Percentiles rank a stretch among this genome's conserved stretches.
Evolutionary conservation across 2,888 invertebrate genomes (phyloP).

Genomic region (Drosophila kambysellisi): DNA sequence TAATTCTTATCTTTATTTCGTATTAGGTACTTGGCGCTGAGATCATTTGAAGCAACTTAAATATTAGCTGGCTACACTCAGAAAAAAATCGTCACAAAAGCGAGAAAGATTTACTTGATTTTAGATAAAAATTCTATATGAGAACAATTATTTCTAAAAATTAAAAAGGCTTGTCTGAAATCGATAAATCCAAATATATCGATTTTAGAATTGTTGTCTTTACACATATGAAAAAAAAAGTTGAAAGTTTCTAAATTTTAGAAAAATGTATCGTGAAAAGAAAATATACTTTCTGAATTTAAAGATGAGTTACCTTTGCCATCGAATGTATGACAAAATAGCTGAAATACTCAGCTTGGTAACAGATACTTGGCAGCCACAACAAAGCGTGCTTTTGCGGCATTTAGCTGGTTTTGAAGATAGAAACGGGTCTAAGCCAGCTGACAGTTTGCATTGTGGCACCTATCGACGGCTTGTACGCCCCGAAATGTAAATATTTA

Average conservation of each 20-base stretch:
- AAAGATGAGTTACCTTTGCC: no score
- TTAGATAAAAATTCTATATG: neutral
- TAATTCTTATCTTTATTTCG: conserved; percentile 3
- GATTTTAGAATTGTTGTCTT: neutral
- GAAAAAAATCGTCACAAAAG: neutral
- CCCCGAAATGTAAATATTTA: conserved; percentile 47
- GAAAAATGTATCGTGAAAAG: neutral
- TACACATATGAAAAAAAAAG: neutral
- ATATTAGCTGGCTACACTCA: neutral
- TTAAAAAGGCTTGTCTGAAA: neutral
- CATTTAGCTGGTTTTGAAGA: conserved; percentile 13
- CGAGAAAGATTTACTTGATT: neutral
- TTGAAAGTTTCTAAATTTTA: neutral
- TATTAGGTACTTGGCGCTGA: neutral
- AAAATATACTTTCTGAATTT: neutral
- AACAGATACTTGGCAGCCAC: conserved; percentile 19
- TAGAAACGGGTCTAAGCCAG: conserved; percentile 17
- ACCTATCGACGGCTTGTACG: conserved; percentile 43
- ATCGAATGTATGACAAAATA: neutral
- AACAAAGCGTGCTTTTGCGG: conserved; percentile 27
- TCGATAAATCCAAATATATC: neutral
- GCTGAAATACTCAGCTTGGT: conserved; percentile 10
- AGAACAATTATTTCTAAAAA: neutral
- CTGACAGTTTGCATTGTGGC: conserved; percentile 13
- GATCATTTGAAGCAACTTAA: neutral